Evolutionary conservation across 1,140 invertebrate species (phyloP), one percentile per base, ranked within the genome.

Genomic region (Pinna nobilis): DNA sequence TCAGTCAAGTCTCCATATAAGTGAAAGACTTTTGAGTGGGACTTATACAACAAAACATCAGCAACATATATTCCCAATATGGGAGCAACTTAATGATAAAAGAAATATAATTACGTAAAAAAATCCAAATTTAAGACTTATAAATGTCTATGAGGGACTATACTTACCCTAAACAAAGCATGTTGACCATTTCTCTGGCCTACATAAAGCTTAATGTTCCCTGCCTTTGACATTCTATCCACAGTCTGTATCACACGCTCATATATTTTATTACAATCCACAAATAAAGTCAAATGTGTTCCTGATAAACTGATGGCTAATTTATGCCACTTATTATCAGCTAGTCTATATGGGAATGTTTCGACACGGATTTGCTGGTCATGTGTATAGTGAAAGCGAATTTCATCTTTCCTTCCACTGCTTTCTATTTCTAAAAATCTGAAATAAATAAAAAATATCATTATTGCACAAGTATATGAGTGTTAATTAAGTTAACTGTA

Each of bases 391-490:
- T 91, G 90, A 53, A 92, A 84, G 18, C 90, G 87, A 72, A 92
- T 92, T 88, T 96, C 95, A 89, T 96, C 93, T 82, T 93, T 93
- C 25, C 94, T 92, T 66, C 95, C 95, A 89, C 94, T 96, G 83
- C 95, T 96, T 90, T 97, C 95, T 84, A 96, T 91, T 91, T 97
- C 95, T 90, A 96, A 91, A 90, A 95, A 96, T 91, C 94, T 95
- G 89, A 55, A 86, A 84, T 69, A 71, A 73, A 55, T 55, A 78
- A 51, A 76, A 67, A 55, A 70, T 71, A n/a, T n/a, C n/a, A n/a
- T n/a, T n/a, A n/a, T n/a, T n/a, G n/a, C n/a, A 57, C 64, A 64
- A 20, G 51, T n/a, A 59, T 67, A 35, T 25, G 39, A 39, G 28
- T 20, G 49, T 33, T 23, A 70, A 50, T 20, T 15, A 7, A 47